phyloP scores from a whole-genome alignment of 2,797 vertebrate species.

The Pelochelys cantorii region DNA sequence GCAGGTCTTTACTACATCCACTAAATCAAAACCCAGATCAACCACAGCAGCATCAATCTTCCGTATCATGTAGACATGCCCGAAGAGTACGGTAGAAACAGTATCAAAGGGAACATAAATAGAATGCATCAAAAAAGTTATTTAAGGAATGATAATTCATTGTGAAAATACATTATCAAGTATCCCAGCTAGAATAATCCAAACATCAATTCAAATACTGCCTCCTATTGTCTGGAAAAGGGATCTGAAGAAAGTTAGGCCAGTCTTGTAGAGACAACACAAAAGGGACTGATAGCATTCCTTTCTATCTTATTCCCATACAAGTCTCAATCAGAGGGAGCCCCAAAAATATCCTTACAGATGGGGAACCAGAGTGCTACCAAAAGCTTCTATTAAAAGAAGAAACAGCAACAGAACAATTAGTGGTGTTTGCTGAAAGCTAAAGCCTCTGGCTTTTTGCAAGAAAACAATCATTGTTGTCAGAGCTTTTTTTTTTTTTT shows the following conservation, averaged over 20 bases:
- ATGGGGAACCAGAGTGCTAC: background rate
- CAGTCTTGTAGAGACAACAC: background rate
- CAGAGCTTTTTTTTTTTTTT: background rate
- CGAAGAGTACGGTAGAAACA: background rate
- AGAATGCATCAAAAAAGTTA: background rate
- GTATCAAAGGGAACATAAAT: background rate
- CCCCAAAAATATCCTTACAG: background rate
- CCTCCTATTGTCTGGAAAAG: background rate
- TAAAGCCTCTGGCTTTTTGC: constrained; percentile 1
- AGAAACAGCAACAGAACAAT: background rate
- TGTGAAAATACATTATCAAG: background rate
- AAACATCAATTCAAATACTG: background rate
- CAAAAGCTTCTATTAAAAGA: background rate
- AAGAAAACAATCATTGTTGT: background rate
- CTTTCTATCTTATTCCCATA: background rate
- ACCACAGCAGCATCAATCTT: no score
- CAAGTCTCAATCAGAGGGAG: constrained; percentile 8
- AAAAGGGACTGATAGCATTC: background rate
- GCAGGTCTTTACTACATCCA: no score
- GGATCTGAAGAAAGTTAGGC: background rate
- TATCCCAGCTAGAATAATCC: background rate
- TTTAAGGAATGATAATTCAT: background rate
- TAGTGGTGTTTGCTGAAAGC: background rate
- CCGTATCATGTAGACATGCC: no score
- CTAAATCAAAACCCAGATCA: no score